phyloP scores from a whole-genome alignment of 2,797 vertebrate species.

The Tinamus major region DNA sequence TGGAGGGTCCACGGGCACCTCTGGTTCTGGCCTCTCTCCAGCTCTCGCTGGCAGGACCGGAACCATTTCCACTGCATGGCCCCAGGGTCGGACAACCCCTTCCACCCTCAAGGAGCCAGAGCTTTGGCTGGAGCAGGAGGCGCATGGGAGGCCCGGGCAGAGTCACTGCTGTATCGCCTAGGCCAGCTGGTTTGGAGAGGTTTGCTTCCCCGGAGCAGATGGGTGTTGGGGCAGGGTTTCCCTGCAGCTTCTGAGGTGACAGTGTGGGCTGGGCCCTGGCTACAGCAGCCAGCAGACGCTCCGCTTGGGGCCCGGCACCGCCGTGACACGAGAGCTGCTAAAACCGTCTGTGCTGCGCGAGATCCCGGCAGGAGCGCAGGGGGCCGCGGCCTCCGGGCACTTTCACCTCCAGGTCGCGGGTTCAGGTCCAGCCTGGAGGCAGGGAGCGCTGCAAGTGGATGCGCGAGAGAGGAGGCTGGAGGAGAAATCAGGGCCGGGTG shows the following conservation, averaged over 20 bases:
- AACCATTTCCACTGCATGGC: fast-evolving
- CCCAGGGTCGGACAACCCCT: too few relatives aligned
- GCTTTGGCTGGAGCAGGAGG: neutral
- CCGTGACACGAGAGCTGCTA: neutral
- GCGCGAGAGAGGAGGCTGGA: neutral
- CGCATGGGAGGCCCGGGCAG: neutral
- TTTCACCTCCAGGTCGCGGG: neutral
- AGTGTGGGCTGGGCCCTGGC: neutral
- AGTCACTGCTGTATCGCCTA: neutral
- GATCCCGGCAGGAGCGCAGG: neutral
- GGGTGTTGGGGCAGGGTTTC: neutral
- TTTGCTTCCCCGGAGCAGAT: neutral
- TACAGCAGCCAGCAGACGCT: neutral
- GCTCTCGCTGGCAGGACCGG: neutral
- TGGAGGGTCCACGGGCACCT: fast-evolving
- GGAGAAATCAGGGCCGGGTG: neutral
- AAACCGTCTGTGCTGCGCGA: neutral
- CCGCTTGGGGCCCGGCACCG: neutral
- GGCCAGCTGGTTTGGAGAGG: constrained; percentile 14
- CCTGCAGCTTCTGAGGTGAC: fast-evolving
- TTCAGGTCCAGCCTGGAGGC: neutral
- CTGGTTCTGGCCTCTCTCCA: neutral
- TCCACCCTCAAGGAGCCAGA: fast-evolving
- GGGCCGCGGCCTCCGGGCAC: neutral
- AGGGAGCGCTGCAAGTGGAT: neutral